Percentiles rank a stretch among this genome's conserved stretches.
These are phyloP conservation scores for Setipinna tenuifilis DNA, from an alignment of 2,797 vertebrate genomes.

Conservation along the genomic window DNA sequence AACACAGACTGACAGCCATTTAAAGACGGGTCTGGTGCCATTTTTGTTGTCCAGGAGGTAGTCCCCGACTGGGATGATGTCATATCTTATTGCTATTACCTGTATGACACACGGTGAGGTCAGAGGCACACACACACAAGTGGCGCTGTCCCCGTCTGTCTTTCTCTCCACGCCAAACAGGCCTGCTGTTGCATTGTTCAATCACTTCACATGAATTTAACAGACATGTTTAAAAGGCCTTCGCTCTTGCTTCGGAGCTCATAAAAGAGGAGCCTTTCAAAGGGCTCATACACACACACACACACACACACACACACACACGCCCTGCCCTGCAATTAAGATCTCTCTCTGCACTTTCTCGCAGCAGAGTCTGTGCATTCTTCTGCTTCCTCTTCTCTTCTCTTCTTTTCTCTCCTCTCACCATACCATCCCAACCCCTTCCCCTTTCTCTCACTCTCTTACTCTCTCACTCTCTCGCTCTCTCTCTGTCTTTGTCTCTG, in stretches of 20 bases:
- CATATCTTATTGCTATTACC: background rate
- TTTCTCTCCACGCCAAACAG: background rate
- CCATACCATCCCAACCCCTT: too few species aligned
- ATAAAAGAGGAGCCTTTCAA: constrained; percentile 1
- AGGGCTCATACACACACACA: background rate
- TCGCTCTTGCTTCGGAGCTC: background rate
- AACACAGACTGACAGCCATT: background rate
- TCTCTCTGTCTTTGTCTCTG: too few species aligned
- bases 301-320: background rate
- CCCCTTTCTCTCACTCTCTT: too few species aligned
- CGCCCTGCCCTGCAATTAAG: background rate
- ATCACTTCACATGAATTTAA: background rate
- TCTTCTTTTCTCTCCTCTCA: background rate
- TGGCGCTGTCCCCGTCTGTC: background rate
- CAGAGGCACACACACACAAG: constrained; percentile 8
- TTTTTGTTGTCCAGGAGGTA: background rate
- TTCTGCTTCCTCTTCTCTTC: background rate
- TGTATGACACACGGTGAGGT: background rate
- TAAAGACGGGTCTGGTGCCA: background rate
- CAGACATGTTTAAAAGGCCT: background rate
- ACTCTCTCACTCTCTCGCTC: too few species aligned
- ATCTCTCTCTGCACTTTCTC: constrained; percentile 52
- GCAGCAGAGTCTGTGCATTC: constrained; percentile 23
- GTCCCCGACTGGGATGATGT: background rate
- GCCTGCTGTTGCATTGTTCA: background rate